Evolutionary conservation across 2,888 invertebrate species (phyloP), one percentile per base, ranked within the genome.

Genomic region (Phaedon cochleariae): DNA sequence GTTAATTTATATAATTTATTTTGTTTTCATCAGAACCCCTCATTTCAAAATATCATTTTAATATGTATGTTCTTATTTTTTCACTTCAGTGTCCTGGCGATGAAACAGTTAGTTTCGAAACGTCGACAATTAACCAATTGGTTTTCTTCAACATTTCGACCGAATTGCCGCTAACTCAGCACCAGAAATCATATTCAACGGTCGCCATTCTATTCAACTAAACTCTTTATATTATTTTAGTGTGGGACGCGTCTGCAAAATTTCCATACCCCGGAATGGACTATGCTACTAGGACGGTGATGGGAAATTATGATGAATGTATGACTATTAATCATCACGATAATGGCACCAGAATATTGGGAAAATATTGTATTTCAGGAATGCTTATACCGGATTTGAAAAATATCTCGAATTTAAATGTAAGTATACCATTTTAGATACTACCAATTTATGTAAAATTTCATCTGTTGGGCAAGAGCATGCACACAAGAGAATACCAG

Each of bases 281-380:
- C 4, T 59, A 63, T 17, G 54, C 68, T 2, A 62, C 70, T 34
- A 64, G 67, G 52, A 59, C 55, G 3, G 70, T 72, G 55, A 46
- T 72, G 4, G 76, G 76, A 41, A 69, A 72, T 59, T 76, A 62
- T 53, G 72, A 74, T 34, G 66, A 75, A 67, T 76, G 76, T 59
- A 18, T 75, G 20, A 37, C 59, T 6, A 63, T 73, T 10, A 65
- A 72, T 54, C 48, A 60, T n/a, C 29, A 2, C n/a, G 18, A 59
- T 3, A 51, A 62, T 15, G 60, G 57, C 10, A 49, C 31, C 7
- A 64, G 59, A 31, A 52, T 71, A 20, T 59, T 69, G 26, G 73
- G 73, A 29, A 69, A 71, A 64, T 64, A 71, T 55, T 71, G 73
- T 45, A 17, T 55, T 46, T 52, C 64, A 10, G 65, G 68, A 3